phyloP scores from a whole-genome alignment of 2,113 vertebrate species.

The Equus quagga region DNA sequence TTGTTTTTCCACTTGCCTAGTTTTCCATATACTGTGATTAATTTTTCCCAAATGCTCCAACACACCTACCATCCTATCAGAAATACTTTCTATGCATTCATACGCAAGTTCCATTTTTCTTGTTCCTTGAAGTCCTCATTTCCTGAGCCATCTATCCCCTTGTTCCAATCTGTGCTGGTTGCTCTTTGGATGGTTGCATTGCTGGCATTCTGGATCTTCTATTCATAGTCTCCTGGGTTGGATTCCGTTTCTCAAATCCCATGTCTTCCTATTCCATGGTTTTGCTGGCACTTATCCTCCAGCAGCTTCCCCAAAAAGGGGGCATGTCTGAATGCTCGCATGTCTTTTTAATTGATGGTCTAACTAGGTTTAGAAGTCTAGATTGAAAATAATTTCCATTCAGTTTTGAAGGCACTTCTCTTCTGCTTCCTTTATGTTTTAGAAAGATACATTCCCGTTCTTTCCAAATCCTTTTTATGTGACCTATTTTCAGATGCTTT shows the following conservation, averaged over 20 bases:
- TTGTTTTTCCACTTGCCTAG: conserved; percentile 56
- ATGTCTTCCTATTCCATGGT: background rate
- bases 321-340: background rate
- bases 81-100: conserved; percentile 34
- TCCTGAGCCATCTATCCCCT: background rate
- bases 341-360: background rate
- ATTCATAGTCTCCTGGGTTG: background rate
- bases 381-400: conserved; percentile 5
- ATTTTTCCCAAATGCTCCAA: background rate
- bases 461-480: conserved; percentile 1
- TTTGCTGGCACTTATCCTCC: background rate
- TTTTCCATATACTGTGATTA: conserved; percentile 46
- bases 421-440: background rate
- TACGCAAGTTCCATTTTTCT: background rate
- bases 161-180: background rate
- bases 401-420: background rate
- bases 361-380: conserved; percentile 35
- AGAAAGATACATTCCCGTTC: conserved; percentile 26
- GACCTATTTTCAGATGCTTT: background rate
- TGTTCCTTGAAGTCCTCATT: background rate
- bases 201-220: background rate
- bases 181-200: background rate
- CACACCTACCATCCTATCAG: background rate
- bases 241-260: background rate
- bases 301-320: background rate